phyloP scores from a whole-genome alignment of 2,113 vertebrate species.

The Vidua chalybeata region DNA sequence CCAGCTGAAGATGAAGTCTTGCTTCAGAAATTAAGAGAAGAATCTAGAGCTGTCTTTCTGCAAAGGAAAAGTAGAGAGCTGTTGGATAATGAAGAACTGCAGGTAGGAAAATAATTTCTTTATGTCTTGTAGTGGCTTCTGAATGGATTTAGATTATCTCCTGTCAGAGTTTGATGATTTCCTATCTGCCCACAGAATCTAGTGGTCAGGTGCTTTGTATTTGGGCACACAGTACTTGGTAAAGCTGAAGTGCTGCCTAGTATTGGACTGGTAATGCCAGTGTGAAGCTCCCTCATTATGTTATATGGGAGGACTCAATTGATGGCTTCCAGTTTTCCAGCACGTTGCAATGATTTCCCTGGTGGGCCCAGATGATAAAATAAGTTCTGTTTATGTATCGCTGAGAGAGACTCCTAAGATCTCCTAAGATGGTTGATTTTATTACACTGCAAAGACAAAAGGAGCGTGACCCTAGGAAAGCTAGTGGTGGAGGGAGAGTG shows the following conservation, averaged over 20 bases:
- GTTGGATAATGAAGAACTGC: slow-evolving; percentile 95
- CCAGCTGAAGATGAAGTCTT: slow-evolving; percentile 96
- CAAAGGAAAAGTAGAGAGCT: slow-evolving; percentile 97
- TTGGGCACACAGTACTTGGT: neutral
- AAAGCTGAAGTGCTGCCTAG: neutral
- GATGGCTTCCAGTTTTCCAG: neutral
- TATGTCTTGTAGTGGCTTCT: neutral
- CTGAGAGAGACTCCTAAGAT: neutral
- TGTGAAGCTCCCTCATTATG: rapidly evolving
- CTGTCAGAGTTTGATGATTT: neutral
- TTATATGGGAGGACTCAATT: neutral
- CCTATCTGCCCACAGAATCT: neutral
- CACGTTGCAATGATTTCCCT: neutral
- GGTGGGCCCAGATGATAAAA: neutral
- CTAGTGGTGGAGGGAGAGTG: neutral
- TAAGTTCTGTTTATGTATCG: neutral
- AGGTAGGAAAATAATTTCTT: slow-evolving; percentile 76
- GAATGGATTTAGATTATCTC: neutral
- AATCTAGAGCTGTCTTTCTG: slow-evolving; percentile 95
- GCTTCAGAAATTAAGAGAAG: slow-evolving; percentile 95
- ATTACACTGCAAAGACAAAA: neutral
- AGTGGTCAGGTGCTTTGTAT: neutral
- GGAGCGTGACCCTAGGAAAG: neutral
- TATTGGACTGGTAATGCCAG: neutral
- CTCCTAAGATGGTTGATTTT: neutral